phyloP scores from a whole-genome alignment of 2,113 vertebrate species.

The Notiomystis cincta region DNA sequence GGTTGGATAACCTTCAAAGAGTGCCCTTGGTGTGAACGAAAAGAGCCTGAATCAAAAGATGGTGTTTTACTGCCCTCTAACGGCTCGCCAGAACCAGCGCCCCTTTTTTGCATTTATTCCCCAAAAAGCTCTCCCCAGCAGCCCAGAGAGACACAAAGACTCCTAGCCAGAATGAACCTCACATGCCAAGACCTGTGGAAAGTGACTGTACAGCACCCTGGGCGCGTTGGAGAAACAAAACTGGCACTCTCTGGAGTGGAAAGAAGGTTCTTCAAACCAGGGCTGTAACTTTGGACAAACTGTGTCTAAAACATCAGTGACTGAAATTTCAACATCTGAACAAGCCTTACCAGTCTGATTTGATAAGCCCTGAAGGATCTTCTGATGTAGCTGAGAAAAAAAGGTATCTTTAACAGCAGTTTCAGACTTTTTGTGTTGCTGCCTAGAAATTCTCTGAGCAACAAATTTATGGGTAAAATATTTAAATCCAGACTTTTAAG shows the following conservation, averaged over 20 bases:
- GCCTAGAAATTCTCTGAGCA: background rate
- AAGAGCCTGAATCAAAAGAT: background rate
- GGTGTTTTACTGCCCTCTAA: constrained; percentile 67
- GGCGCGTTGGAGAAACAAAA: background rate
- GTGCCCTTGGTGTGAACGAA: background rate
- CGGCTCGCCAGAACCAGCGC: background rate
- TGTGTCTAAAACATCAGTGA: background rate
- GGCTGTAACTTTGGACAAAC: background rate
- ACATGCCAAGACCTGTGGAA: background rate
- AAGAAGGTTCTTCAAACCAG: background rate
- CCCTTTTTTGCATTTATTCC: background rate
- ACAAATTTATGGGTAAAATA: background rate
- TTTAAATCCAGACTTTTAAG: background rate
- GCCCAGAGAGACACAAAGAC: background rate
- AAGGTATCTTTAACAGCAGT: background rate
- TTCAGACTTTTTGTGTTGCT: background rate
- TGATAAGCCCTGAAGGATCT: background rate
- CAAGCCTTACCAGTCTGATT: background rate
- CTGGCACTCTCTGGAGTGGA: background rate
- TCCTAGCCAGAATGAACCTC: background rate
- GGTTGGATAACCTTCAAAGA: constrained; percentile 3
- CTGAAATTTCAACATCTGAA: background rate
- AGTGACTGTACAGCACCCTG: background rate
- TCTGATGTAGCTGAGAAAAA: background rate
- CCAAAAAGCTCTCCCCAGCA: background rate